Base-by-base conservation (phyloP, 2,113 vertebrate genomes). In the Gopherus evgoodei region DNA sequence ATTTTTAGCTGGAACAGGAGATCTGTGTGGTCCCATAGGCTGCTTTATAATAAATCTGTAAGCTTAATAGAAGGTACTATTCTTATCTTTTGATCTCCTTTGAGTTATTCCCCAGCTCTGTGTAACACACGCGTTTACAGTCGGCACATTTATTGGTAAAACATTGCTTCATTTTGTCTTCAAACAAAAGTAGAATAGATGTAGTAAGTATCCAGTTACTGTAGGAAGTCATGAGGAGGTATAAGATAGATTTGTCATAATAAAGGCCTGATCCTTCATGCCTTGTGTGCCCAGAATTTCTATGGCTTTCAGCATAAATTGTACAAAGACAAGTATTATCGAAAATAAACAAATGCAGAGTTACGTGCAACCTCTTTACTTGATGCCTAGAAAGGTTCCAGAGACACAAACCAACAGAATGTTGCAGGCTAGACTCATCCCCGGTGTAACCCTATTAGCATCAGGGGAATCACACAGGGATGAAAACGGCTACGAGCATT, bases 81-180 rank as follows among this genome's bases (percentile, higher is more conserved):
- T 96, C 97, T 92, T 98, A 98, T 98, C 98, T 98, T 98, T 98
- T 98, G 98, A 98, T 98, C 98, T 98, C 97, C 94, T 97, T 94
- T 93, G 97, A 98, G 98, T 98, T 98, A 98, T 98, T 98, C 98
- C 98, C 97, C 97, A 98, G 97, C 96, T 96, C 97, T 97, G 97
- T 97, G 96, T 96, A 98, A 98, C 97, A 96, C 95, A 80, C 86
- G 90, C 93, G 97, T 98, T 98, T 98, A 98, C 97, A 98, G 98
- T 98, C 97, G 98, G 96, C 92, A 90, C 90, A 56, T 97, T 97
- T 96, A 95, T 94, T 97, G 97, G 97, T 96, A 97, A 98, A 98
- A 97, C 0, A 79, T 93, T 82, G 96, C 93, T 92, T 97, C 94
- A 2, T 97, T 97, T 97, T 50, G 24, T 97, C 97, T 98, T 98